Base-by-base conservation (phyloP, 2,797 vertebrate genomes). In the Taeniopygia guttata region DNA sequence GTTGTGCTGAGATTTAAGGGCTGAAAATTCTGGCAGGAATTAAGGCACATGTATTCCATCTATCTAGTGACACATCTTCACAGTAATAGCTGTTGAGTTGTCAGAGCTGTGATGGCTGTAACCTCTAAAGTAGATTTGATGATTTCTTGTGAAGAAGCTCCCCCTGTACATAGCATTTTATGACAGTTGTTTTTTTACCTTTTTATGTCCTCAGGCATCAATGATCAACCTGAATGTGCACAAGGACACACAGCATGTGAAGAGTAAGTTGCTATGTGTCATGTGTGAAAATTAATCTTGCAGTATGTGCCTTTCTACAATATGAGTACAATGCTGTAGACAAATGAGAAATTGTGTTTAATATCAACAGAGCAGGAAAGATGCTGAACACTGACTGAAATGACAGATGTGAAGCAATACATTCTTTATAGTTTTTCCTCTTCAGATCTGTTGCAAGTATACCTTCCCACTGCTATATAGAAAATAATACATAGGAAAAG, bases 211-310 rank as follows among this genome's bases (percentile, higher is more conserved):
- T 22, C 64, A 98, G 98, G 56, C 90, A 74, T 94, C 96, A 75
- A 27, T 93, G 89, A 79, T 94, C 69, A 90, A 94, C 87, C 66
- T 96, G 94, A 96, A 97, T 52, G 75, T 84, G 80, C 77, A 95
- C 14, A 79, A 95, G 40, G 95, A 95, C 0, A 60, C 95, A 19
- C 78, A 67, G 10, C 76, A 90, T 76, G 90, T 97, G 89, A 96
- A 82, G 98, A 98, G 97, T 98, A 98, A 98, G 98, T 97, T 91
- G 20, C 49, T 43, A 4, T 34, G 19, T 78, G 81, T 46, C 18
- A 3, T 38, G 14, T 51, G 6, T 60, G 43, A 91, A 82, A 40
- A 60, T 59, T 45, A 59, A 56, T 87, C 32, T 52, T 73, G 10
- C 73, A 52, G 3, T 72, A 40, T 76, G 84, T 76, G 42, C 11